Evolutionary conservation across 1,140 invertebrate genomes (phyloP).

Genomic region (Aphelenchoides besseyi): DNA sequence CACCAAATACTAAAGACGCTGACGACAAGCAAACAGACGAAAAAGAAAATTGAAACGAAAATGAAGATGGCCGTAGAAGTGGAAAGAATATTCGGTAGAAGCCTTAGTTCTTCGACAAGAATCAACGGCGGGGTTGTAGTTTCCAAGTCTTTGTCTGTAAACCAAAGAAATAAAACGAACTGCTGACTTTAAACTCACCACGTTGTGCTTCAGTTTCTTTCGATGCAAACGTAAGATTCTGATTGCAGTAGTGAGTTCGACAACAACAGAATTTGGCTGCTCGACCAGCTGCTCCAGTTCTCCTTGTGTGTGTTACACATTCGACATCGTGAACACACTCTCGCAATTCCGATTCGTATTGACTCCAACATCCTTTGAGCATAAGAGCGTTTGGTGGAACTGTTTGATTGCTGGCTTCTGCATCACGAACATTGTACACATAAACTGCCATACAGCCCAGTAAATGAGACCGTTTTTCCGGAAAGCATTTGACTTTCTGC

Average conservation of each 20-base stretch:
- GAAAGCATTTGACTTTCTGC: slow-evolving; percentile 26
- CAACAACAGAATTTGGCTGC: slow-evolving; percentile 47
- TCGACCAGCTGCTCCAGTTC: slow-evolving; percentile 29
- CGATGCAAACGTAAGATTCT: slow-evolving; percentile 21
- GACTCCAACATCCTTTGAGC: slow-evolving; percentile 50
- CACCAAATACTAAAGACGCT: slow-evolving; percentile 14
- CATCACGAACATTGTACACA: slow-evolving; percentile 34
- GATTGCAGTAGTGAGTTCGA: slow-evolving; percentile 50
- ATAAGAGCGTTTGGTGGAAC: slow-evolving; percentile 22
- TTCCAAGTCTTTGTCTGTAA: not conserved
- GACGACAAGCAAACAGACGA: slow-evolving; percentile 19
- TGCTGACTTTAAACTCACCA: not conserved
- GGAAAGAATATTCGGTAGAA: not conserved
- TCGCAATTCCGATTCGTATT: slow-evolving; percentile 42
- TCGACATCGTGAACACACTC: slow-evolving; percentile 39
- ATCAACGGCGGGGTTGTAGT: not conserved
- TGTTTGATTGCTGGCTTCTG: slow-evolving; percentile 29
- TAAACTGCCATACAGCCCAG: slow-evolving; percentile 50
- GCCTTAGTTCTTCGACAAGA: slow-evolving; percentile 29
- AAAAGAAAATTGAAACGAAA: slow-evolving; percentile 23
- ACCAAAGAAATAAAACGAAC: slow-evolving; percentile 1
- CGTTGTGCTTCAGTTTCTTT: not conserved
- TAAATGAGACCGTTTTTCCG: slow-evolving; percentile 37
- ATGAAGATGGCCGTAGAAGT: slow-evolving; percentile 12
- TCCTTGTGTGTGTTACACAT: slow-evolving; percentile 37